Conservation (phyloP, 2,797 vertebrate genomes). For the Eulemur coronatus region DNA sequence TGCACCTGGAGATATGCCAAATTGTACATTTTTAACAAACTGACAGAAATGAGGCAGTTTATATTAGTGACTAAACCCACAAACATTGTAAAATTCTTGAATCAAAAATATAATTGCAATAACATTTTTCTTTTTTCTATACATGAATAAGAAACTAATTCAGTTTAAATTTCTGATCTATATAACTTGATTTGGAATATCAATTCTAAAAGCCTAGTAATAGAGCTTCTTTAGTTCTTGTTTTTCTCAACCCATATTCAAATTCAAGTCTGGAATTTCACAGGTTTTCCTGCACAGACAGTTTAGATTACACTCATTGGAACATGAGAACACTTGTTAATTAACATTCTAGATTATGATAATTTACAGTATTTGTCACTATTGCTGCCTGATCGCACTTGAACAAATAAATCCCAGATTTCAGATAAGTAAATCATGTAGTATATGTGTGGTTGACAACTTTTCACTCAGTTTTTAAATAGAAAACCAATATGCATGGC, state of each 20-base stretch:
- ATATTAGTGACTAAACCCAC: background rate
- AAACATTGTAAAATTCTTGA: background rate
- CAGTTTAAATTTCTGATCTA: background rate
- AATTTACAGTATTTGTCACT: background rate
- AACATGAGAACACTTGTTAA: background rate
- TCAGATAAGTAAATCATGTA: background rate
- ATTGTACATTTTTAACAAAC: background rate
- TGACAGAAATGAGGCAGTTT: background rate
- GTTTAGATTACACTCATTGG: background rate
- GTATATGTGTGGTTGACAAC: background rate
- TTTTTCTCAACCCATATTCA: background rate
- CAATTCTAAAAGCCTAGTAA: background rate
- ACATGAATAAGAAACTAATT: background rate
- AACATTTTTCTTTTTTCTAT: background rate
- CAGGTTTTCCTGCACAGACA: background rate
- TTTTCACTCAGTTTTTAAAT: background rate
- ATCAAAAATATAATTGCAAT: background rate
- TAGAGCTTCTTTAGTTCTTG: background rate
- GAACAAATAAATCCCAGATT: background rate
- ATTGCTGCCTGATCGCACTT: background rate
- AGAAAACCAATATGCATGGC: background rate
- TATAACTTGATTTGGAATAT: background rate
- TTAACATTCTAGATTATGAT: background rate
- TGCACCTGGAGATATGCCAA: background rate
- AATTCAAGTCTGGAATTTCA: background rate